A percentile compares a stretch with the other conserved stretches of the same genome.
These are phyloP conservation scores for Danio albolineatus DNA, from an alignment of 2,797 vertebrate species.

Conservation along the genomic window DNA sequence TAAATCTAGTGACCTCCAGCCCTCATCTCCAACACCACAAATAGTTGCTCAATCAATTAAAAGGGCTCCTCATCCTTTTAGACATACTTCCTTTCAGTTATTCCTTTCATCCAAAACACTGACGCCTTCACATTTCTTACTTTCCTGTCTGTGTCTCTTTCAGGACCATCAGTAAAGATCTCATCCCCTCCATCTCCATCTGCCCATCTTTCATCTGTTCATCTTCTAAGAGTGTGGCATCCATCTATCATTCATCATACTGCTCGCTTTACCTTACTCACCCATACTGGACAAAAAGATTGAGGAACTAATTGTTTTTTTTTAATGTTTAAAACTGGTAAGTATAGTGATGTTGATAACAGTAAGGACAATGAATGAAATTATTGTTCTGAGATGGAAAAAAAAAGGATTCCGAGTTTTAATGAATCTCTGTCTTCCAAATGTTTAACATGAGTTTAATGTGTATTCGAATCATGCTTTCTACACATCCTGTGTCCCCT, in stretches of 20 bases:
- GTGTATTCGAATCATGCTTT: slow-evolving; percentile 77
- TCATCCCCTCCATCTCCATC: neutral
- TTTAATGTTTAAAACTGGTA: slow-evolving; percentile 56
- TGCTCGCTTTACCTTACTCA: slow-evolving; percentile 5
- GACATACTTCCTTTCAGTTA: neutral
- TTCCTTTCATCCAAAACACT: slow-evolving; percentile 3
- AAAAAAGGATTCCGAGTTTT: slow-evolving; percentile 78
- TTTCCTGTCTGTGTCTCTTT: slow-evolving; percentile 24
- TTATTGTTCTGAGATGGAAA: slow-evolving; percentile 75
- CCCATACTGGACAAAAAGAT: slow-evolving; percentile 3
- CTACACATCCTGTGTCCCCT: slow-evolving; percentile 73
- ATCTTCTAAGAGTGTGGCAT: slow-evolving; percentile 3
- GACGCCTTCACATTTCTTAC: neutral
- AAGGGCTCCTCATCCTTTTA: slow-evolving; percentile 79
- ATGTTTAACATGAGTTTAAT: slow-evolving; percentile 77
- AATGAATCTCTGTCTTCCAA: slow-evolving; percentile 88
- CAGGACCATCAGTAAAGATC: slow-evolving; percentile 2
- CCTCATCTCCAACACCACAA: slow-evolving; percentile 52
- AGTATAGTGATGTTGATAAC: slow-evolving; percentile 68
- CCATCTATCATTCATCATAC: slow-evolving; percentile 12
- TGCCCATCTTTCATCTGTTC: slow-evolving; percentile 18
- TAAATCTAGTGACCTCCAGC: slow-evolving; percentile 18
- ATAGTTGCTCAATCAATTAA: slow-evolving; percentile 72
- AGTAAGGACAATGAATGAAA: slow-evolving; percentile 83
- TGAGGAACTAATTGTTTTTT: slow-evolving; percentile 38